Evolutionary conservation across 1,140 invertebrate species (phyloP), one percentile per base, ranked within the genome.

Genomic region (Nasonia longicornis): DNA sequence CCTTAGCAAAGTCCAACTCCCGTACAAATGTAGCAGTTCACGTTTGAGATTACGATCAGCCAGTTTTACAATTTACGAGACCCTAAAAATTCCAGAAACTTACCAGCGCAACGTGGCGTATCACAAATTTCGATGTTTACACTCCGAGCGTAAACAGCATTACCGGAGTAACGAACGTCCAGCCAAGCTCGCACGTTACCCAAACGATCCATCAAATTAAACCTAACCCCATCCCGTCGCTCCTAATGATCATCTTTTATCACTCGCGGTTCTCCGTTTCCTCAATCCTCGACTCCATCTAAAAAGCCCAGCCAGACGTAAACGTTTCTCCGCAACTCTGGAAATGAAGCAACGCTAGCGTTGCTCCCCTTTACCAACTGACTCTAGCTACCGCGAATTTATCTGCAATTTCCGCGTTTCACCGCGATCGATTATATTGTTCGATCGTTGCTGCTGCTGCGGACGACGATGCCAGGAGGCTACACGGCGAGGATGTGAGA

Each of bases 391-490:
- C 52, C 22, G 78, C 29, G 82, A 81, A 84, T 85, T 83, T 83
- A 84, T 84, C 38, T 81, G 58, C 48, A 81, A 83, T 84, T 86
- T 86, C 86, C 86, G 86, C 85, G 84, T 86, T 86, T 86, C 86
- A 85, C 85, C 82, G 73, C 69, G 52, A 67, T 77, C 82, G 83
- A 84, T 85, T 83, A 80, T 66, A 83, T 85, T 83, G 84, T 84
- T 83, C 77, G 64, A 83, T 75, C 66, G 80, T 2, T 16, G 64
- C n/a, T 31, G 26, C 26, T 26, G 52, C n/a, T 31, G 83, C 79
- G 81, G 80, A 84, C 79, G 84, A 80, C 42, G n/a, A 10, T 2
- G 29, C 20, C 20, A 26, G 66, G 64, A n/a, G 20, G 1, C 20
- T 16, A 67, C 0, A 35, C 29, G 22, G 20, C 52, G 42, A 79